phyloP scores from a whole-genome alignment of 1,140 invertebrate species.

The Teleopsis dalmanni region DNA sequence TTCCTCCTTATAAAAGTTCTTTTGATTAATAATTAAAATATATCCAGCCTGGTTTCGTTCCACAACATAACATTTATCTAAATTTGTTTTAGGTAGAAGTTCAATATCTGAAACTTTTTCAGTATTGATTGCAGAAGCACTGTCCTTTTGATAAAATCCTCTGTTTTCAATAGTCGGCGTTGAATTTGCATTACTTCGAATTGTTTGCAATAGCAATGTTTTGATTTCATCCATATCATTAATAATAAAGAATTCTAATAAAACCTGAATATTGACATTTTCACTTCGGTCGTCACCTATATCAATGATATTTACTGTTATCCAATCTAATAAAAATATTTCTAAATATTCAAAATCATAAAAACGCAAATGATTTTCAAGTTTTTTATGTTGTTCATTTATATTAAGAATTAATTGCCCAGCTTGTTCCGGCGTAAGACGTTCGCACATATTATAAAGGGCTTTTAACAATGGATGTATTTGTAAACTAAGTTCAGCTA shows the following conservation, averaged over 20 bases:
- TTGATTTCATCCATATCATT: conserved; percentile 25
- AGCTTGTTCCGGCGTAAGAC: conserved; percentile 22
- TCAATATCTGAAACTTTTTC: not conserved
- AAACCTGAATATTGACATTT: conserved; percentile 23
- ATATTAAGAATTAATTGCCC: conserved; percentile 23
- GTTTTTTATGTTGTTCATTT: conserved; percentile 13
- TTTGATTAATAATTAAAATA: conserved; percentile 36
- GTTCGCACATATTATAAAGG: conserved; percentile 29
- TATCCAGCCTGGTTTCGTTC: conserved; percentile 23
- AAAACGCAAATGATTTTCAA: conserved; percentile 23
- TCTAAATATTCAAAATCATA: conserved; percentile 30
- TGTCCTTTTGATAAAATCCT: too few relatives aligned
- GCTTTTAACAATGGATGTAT: conserved; percentile 36
- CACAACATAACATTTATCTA: conserved; percentile 14
- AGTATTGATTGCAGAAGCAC: too few relatives aligned
- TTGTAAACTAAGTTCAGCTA: conserved; percentile 22
- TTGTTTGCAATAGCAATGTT: conserved; percentile 21
- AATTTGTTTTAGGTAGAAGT: not conserved
- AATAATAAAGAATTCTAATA: conserved; percentile 34
- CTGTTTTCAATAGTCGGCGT: too few relatives aligned
- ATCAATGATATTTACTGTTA: conserved; percentile 18
- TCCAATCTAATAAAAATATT: conserved; percentile 34
- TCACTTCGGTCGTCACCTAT: conserved; percentile 22
- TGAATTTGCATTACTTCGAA: conserved; percentile 11
- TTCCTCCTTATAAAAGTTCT: conserved; percentile 20